Base-by-base conservation (phyloP, 1,140 invertebrate genomes). In the Diorhabda elongata region DNA sequence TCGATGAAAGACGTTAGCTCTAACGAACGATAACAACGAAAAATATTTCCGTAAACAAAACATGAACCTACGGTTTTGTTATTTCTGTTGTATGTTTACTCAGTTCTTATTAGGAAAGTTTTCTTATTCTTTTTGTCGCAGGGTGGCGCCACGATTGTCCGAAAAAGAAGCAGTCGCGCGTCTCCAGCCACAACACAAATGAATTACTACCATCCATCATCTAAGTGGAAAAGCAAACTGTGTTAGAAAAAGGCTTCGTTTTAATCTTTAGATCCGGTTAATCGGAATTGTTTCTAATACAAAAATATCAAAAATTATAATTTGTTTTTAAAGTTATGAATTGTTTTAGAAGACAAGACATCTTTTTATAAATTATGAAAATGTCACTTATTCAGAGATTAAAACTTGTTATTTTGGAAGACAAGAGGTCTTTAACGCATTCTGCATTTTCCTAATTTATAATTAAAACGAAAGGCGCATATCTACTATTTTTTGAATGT, bases 11-110 rank as follows among this genome's bases (percentile, higher is more conserved):
- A 52, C 47, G 47, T 2, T 52, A 2, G 47, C 6, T 3, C 47
- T 26, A n/a, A n/a, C 47, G n/a, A 52, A 52, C n/a, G 47, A 52
- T n/a, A 52, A 52, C 47, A n/a, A 52, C 47, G n/a, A 52, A 52
- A 52, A 52, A 52, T 52, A 52, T 52, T 52, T 52, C 47, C 47
- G 47, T 52, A 52, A 52, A 52, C 47, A 52, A 52, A 52, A 52
- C 47, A 52, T 6, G 47, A 52, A 52, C 6, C 6, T n/a, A 52
- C n/a, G 47, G 6, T n/a, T 5, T 52, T 52, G 47, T 52, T 52
- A 52, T 6, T 52, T 52, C 47, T 52, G 47, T 26, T 26, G 26
- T 26, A 26, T 26, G 26, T 52, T 52, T 52, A 52, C 47, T 52
- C 47, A 52, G 47, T 8, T 52, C 47, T 52, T 52, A 52, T 52